These are phyloP conservation scores for Rhingia campestris DNA, from an alignment of 2,888 invertebrate species.

Conservation along the genomic window DNA sequence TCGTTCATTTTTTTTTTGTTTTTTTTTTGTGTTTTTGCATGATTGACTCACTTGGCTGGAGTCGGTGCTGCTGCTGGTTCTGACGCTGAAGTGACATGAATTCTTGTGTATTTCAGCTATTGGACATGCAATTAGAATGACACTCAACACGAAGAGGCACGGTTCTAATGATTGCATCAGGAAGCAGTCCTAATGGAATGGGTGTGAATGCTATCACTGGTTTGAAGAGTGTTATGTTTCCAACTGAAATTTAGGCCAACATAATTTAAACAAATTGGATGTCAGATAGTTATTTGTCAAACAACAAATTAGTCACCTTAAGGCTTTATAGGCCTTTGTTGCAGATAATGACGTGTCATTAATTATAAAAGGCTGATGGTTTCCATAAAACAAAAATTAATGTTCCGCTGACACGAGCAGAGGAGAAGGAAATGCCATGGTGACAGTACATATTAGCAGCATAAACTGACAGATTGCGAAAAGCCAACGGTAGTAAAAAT, in stretches of 20 bases:
- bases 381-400: no score
- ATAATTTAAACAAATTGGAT: slow-evolving; percentile 32
- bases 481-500: no score
- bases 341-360: no score
- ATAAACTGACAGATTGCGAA: no score
- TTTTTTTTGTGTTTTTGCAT: no score
- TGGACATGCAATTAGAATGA: slow-evolving; percentile 69
- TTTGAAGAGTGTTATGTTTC: slow-evolving; percentile 35
- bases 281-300: slow-evolving; percentile 35
- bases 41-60: slow-evolving; percentile 41
- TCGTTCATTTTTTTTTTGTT: no score
- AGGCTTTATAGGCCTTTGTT: not conserved
- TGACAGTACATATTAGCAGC: no score
- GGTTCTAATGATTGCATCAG: slow-evolving; percentile 50
- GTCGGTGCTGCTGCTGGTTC: not conserved
- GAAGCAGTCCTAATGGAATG: slow-evolving; percentile 56
- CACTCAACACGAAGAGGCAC: slow-evolving; percentile 49
- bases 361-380: no score
- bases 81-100: slow-evolving; percentile 37
- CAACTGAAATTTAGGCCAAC: slow-evolving; percentile 35
- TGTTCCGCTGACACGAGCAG: no score
- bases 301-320: not conserved
- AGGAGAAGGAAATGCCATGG: no score
- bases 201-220: slow-evolving; percentile 55
- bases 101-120: slow-evolving; percentile 43